Evolutionary conservation across 2,888 invertebrate species (phyloP), one percentile per base, ranked within the genome.

Genomic region (Lumbricus terrestris): DNA sequence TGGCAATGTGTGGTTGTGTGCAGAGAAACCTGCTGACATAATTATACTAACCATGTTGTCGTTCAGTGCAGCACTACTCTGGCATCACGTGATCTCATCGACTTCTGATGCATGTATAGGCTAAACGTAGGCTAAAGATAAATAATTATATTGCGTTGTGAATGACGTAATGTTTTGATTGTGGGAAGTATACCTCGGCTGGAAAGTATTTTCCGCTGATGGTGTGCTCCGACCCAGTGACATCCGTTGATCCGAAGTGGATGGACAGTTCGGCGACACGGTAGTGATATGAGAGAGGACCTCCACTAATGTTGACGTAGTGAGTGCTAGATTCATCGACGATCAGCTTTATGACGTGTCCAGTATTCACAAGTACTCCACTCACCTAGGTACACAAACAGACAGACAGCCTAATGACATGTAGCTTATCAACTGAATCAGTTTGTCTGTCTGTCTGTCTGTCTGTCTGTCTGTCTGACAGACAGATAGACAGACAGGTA

Each of bases 121-220:
- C n/a, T n/a, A n/a, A n/a, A n/a, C n/a, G n/a, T n/a, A n/a, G n/a
- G n/a, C n/a, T n/a, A n/a, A n/a, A n/a, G n/a, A n/a, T n/a, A n/a
- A 15, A 40, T 40, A 69, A 69, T 69, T 29, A 69, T n/a, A 8
- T 69, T 69, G 8, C 4, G n/a, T n/a, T 29, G 8, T 4, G n/a
- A 16, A 69, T 4, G 69, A 69, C 8, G 29, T 69, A 29, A 11
- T 69, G 69, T n/a, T 69, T 69, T n/a, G 69, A 69, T 69, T n/a
- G 69, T 15, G 29, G 69, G 23, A 11, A 33, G n/a, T n/a, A 83
- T 95, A 99, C 99, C 97, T 99, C 99, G 90, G 98, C 98, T 20
- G 99, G 99, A 95, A 99, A 99, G 90, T 98, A 97, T 94, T 98
- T 97, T 92, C 98, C 98, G 94, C 98, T 98, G 94, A 99, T 97